phyloP scores from a whole-genome alignment of 2,888 invertebrate genomes.

The Sinohyriopsis cumingii region DNA sequence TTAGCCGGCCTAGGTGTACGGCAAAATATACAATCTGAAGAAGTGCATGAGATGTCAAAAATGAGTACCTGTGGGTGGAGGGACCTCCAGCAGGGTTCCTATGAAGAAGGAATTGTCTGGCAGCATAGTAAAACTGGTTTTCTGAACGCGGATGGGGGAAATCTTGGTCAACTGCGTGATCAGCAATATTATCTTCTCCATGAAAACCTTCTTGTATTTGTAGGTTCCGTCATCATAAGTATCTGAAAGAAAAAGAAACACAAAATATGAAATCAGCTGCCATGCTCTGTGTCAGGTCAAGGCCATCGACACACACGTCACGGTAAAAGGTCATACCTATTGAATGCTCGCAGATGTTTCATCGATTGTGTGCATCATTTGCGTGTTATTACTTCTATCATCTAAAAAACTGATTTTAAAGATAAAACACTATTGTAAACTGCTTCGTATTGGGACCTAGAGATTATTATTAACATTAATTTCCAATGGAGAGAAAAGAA shows the following conservation, averaged over 20 bases:
- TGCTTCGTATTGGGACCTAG: no score
- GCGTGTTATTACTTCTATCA: no score
- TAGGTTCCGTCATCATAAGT: conserved; percentile 28
- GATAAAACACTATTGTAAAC: no score
- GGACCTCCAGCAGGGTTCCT: conserved; percentile 45
- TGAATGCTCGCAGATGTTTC: no score
- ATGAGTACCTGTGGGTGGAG: conserved; percentile 47
- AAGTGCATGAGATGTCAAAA: not conserved
- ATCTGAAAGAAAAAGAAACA: conserved; percentile 22
- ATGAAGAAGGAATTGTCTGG: conserved; percentile 41
- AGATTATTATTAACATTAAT: no score
- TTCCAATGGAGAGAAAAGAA: not conserved
- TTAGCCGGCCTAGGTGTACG: not conserved
- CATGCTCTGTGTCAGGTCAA: no score
- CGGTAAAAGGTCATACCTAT: no score
- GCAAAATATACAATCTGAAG: not conserved
- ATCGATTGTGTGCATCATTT: no score
- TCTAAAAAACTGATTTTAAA: no score
- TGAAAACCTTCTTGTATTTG: conserved; percentile 36
- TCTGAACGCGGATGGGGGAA: conserved; percentile 46
- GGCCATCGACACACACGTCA: no score
- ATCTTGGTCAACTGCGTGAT: conserved; percentile 31
- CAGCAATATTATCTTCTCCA: conserved; percentile 20
- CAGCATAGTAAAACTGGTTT: conserved; percentile 33
- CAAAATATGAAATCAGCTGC: not conserved